phyloP scores from a whole-genome alignment of 2,888 invertebrate species.

The Cenopis cana region DNA sequence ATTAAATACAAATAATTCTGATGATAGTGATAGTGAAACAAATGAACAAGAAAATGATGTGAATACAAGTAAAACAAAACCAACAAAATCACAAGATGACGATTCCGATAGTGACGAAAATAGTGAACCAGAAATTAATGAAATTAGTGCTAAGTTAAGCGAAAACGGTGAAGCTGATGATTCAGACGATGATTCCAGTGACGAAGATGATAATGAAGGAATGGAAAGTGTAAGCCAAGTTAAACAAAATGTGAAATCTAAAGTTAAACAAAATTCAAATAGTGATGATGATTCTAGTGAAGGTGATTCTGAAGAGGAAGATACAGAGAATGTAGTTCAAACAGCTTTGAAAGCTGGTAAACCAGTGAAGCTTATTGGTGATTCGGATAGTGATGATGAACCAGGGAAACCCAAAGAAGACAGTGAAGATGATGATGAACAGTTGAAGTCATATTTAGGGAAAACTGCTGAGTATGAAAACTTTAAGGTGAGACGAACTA shows the following conservation, averaged over 20 bases:
- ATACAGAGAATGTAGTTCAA: slow-evolving; percentile 42
- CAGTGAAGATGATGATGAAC: slow-evolving; percentile 44
- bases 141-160: slow-evolving; percentile 35
- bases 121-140: slow-evolving; percentile 34
- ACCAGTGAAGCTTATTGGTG: slow-evolving; percentile 43
- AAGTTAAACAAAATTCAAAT: background rate
- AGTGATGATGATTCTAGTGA: slow-evolving; percentile 35
- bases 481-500: slow-evolving; percentile 62
- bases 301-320: slow-evolving; percentile 44
- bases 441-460: slow-evolving; percentile 63
- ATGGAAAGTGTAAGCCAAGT: background rate
- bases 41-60: slow-evolving; percentile 29
- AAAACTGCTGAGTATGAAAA: slow-evolving; percentile 69
- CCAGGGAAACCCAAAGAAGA: slow-evolving; percentile 23
- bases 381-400: slow-evolving; percentile 50
- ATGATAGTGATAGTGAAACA: slow-evolving; percentile 32
- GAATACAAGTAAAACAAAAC: slow-evolving; percentile 16
- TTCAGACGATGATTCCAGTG: slow-evolving; percentile 19
- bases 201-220: slow-evolving; percentile 29
- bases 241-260: background rate
- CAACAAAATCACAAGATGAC: slow-evolving; percentile 36
- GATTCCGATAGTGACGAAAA: slow-evolving; percentile 42
- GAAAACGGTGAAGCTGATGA: slow-evolving; percentile 46
- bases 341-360: slow-evolving; percentile 49
- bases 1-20: slow-evolving; percentile 32